Base-by-base conservation (phyloP, 2,797 vertebrate genomes). In the Enteromius paludinosus region DNA sequence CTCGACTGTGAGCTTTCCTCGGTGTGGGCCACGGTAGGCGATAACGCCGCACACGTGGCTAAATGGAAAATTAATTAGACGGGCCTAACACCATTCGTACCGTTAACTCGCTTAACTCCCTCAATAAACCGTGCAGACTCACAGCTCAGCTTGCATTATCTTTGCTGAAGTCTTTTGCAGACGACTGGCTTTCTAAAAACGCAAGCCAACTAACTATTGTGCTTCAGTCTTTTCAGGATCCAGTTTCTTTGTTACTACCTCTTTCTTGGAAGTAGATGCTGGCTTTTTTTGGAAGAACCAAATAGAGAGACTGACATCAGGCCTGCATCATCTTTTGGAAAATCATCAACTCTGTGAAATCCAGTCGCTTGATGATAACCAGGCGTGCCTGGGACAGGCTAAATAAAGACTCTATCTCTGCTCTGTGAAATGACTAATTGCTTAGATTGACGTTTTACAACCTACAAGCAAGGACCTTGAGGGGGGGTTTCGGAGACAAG, bases 51-150 rank as follows among this genome's bases (percentile, higher is more conserved):
- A 68, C 74, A 84, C 43, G 70, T 52, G 81, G 61, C 66, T 65
- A n/a, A 59, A 75, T 54, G 65, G 76, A 87, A 86, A 86, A 73
- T n/a, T 2, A 81, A 85, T 73, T 75, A 83, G 80, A 75, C 49
- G 43, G 14, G 23, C n/a, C 69, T 30, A 59, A 28, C 43, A 86
- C 35, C 33, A 45, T 80, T 69, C 69, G 66, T 72, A 61, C 75
- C 15, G 35, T 68, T 74, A 86, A 74, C 72, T 72, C 28, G 7
- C 41, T 56, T n/a, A 72, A 38, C 38, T 65, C n/a, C 33, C 52
- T 47, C 23, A 61, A 41, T 49, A 76, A 84, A 45, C n/a, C 7
- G 0, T 18, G 54, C 59, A 4, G 11, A 5, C 3, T 49, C 69
- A 74, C 15, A 61, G 59, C 54, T 33, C 74, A 82, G 62, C 38